Base-by-base conservation (phyloP, 2,888 invertebrate species). In the Lasioglossum morio region DNA sequence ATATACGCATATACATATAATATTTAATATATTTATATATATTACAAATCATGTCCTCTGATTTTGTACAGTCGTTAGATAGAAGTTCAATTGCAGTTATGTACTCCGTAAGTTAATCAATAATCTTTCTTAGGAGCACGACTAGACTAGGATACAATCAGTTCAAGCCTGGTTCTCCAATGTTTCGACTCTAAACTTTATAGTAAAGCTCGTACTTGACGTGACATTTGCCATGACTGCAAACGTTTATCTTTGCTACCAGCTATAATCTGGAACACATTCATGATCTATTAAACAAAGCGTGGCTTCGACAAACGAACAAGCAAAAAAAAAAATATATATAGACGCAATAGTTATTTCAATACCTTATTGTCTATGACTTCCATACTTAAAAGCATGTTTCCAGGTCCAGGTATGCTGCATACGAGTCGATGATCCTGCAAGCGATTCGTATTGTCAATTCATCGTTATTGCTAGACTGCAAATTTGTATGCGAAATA, bases 321-420 rank as follows among this genome's bases (percentile, higher is more conserved):
- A 66, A 66, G 19, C 16, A 19, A 34, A 8, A 66, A 66, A 23
- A 34, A 12, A 5, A 1, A 34, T 30, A 34, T 34, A 72, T 27
- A 37, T 79, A 63, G 4, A n/a, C 57, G 12, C 48, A 79, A 81
- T 23, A 77, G 40, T 76, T 63, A 57, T 57, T 81, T 40, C 53
- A 10, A 34, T 93, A 97, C 97, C 96, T 97, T 97, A 94, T 96
- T 96, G 86, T 96, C 96, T 19, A 96, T 95, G 77, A 98, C 95
- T 91, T 97, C 97, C 92, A 98, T 96, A 4, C 97, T 97, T 37
- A 98, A 95, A 91, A 98, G 95, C 96, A 97, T 97, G 89, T 97
- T 97, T 60, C 97, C 96, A 40, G 97, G 97, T 72, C 97, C 97
- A 27, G 96, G 95, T 90, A 98, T 96, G 88, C 96, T 96, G 53